Evolutionary conservation across 2,113 vertebrate genomes (phyloP), one percentile per base, ranked within the genome.

Genomic region (Daubentonia madagascariensis): DNA sequence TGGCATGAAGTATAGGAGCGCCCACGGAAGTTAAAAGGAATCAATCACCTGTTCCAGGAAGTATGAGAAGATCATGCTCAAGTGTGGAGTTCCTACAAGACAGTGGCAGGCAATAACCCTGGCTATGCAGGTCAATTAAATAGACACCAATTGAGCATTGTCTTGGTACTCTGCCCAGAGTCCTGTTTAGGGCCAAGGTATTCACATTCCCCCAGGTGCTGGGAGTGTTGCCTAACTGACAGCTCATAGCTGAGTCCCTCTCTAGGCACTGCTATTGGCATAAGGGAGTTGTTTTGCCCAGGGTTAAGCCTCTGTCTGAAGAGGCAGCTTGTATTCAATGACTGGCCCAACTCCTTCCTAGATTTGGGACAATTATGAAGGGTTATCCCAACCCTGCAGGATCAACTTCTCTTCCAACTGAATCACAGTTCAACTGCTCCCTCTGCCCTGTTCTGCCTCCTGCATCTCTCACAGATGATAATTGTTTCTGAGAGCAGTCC

Each of bases 1-100:
- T 61, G n/a, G 1, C 54, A 67, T 37, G 43, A 78, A 94, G 57
- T 65, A 45, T 4, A 6, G 57, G 45, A 54, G 84, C 23, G 20
- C 28, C 43, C 79, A 22, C 59, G 61, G 43, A 48, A 35, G 45
- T 54, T 20, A 16, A 88, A 79, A 85, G 17, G 25, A 83, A 59
- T 13, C 1, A 6, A 7, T 68, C 59, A 3, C 40, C 9, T 32
- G 23, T 54, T 79, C 76, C 22, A 23, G 76, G 61, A 73, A 48
- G 73, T 16, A 67, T 50, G 28, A 8, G 43, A 70, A 45, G 45
- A 30, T 61, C 0, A 0, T 17, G 32, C 54, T 78, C 16, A 43
- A 45, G 0, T 22, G 0, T 45, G 28, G 25, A 17, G 6, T n/a
- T 13, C 45, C 57, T 40, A 8, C 1, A 17, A 50, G n/a, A 17